Evolutionary conservation across 2,888 invertebrate genomes (phyloP), one percentile per base, ranked within the genome.

Genomic region (Scaptomyza cyrtandrae): DNA sequence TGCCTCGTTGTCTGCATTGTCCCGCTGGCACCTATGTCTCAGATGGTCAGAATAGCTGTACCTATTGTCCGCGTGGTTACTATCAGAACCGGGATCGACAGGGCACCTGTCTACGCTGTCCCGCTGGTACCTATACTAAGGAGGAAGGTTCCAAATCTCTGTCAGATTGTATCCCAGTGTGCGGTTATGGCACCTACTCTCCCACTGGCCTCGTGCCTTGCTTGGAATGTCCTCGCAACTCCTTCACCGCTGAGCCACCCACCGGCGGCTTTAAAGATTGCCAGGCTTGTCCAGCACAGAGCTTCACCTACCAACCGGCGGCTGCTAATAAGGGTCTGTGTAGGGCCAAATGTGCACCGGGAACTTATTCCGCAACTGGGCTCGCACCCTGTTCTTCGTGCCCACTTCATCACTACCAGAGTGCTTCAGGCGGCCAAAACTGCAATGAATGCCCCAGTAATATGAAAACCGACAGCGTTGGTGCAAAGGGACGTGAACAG

Each of bases 1-100:
- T 98, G 50, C 97, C 98, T 24, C 94, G 98, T 93, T 98, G 98
- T 93, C 94, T 98, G 71, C 97, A 99, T 90, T 99, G 99, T 91
- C 99, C 99, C 7, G 98, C 98, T 79, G 99, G 99, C 86, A 98
- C 98, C 0, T 98, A 95, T 89, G 97, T 98, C 44, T 96, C 96
- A 19, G 96, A 96, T 81, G 97, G 97, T 85, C 97, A 98, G 93
- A 96, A 97, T 89, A 94, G 95, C 64, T 99, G 99, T 91, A 96
- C 97, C 0, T 95, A 96, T 90, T 99, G 99, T 90, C 96, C 97
- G 1, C 94, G 96, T 83, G 99, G 99, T 14, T 98, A 95, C 90
- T 99, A 98, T 92, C 99, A 99, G 93, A 98, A 98, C 88, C 95
- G 96, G 85, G 97, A 97, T 69, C 94, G 98, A 45, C 98, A 98